Conservation (phyloP, 2,113 vertebrate species). For the Pseudonaja textilis region DNA sequence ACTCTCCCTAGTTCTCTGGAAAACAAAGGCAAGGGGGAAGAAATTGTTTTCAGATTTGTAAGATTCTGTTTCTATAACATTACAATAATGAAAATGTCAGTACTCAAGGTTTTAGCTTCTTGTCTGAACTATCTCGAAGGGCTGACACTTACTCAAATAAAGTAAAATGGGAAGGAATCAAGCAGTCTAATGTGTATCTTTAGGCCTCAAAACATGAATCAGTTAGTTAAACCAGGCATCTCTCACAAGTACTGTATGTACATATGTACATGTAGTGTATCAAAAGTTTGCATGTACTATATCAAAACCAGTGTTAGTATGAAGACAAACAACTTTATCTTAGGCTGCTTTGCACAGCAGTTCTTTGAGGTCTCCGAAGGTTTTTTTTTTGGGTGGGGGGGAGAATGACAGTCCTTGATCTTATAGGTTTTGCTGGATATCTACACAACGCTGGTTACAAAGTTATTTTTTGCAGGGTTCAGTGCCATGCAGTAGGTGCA, state of each 20-base stretch:
- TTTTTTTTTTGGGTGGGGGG: neutral
- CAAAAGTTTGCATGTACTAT: neutral
- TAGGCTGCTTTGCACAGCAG: neutral
- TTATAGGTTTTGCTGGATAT: neutral
- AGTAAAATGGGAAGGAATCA: neutral
- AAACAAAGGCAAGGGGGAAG: neutral
- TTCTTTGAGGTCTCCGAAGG: neutral
- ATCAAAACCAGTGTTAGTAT: neutral
- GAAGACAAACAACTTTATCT: neutral
- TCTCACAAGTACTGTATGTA: too few relatives aligned
- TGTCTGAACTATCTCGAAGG: neutral
- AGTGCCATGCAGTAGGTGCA: neutral
- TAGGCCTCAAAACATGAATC: neutral
- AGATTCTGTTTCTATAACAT: neutral
- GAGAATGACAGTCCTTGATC: neutral
- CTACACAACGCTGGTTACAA: neutral
- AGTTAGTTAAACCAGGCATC: neutral
- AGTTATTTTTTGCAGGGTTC: neutral
- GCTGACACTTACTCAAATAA: neutral
- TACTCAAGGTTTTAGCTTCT: neutral
- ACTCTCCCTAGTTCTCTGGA: neutral
- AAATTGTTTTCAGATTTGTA: neutral
- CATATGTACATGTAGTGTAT: neutral
- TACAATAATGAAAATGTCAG: neutral
- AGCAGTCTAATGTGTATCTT: neutral